These are phyloP conservation scores for Acholoe squamosa DNA, from an alignment of 2,888 invertebrate species.

Conservation along the genomic window DNA sequence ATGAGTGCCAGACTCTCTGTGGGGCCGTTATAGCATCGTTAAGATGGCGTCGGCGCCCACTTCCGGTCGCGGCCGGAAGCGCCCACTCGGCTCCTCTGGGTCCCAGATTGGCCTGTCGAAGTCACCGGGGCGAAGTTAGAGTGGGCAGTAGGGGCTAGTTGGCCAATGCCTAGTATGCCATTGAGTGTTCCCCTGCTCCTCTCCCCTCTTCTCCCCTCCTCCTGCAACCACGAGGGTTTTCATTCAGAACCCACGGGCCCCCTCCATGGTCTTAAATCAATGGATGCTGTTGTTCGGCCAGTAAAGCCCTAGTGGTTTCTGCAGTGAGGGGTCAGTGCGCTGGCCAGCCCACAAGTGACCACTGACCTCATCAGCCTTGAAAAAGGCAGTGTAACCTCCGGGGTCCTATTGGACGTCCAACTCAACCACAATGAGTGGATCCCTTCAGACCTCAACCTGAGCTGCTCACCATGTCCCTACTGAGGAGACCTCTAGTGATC, in stretches of 20 bases:
- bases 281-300: conserved; percentile 25
- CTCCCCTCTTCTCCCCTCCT: neutral
- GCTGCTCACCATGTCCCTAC: neutral
- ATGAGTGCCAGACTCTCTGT: neutral
- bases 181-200: neutral
- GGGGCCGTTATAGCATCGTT: conserved; percentile 33
- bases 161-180: conserved; percentile 25
- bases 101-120: conserved; percentile 37
- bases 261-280: conserved; percentile 53
- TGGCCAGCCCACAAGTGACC: conserved; percentile 56
- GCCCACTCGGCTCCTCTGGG: neutral
- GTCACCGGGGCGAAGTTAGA: neutral
- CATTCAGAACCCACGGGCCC: neutral
- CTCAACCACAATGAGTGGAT: neutral
- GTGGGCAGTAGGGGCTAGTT: conserved; percentile 56
- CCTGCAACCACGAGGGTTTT: neutral
- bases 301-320: neutral
- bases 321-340: conserved; percentile 39
- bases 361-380: conserved; percentile 16
- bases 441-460: neutral
- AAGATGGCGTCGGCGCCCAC: neutral
- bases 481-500: conserved; percentile 33
- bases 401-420: conserved; percentile 39
- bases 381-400: neutral
- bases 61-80: neutral